These are phyloP conservation scores for Chrysolina haemoptera DNA, from an alignment of 2,888 invertebrate genomes.

Conservation along the genomic window DNA sequence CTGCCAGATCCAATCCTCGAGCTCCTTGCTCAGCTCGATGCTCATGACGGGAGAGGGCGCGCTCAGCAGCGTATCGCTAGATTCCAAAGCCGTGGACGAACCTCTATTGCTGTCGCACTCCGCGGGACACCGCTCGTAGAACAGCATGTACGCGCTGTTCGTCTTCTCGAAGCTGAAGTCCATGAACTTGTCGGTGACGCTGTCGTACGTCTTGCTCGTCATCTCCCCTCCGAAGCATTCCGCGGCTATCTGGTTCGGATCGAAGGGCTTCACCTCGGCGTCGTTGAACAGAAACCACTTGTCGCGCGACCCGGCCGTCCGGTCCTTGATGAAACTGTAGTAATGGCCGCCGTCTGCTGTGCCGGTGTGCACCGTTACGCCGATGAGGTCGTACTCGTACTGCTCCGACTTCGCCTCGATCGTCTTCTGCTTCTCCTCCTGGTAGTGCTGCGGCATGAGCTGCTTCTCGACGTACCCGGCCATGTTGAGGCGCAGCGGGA, in stretches of 20 bases:
- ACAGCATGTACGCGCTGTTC: conserved; percentile 97
- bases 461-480: conserved; percentile 95
- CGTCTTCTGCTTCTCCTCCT: conserved; percentile 77
- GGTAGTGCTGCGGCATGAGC: conserved; percentile 90
- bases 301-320: conserved; percentile 82
- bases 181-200: conserved; percentile 96
- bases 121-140: conserved; percentile 87
- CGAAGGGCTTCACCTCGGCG: conserved; percentile 95
- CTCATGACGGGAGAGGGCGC: conserved; percentile 44
- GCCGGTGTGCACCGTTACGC: conserved; percentile 98
- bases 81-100: conserved; percentile 62
- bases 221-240: conserved; percentile 99
- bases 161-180: conserved; percentile 98
- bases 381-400: conserved; percentile 79
- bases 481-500: conserved; percentile 94
- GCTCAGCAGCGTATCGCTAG: conserved; percentile 52
- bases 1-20: conserved; percentile 97
- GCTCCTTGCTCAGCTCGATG: conserved; percentile 81
- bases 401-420: conserved; percentile 74
- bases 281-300: conserved; percentile 95
- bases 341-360: conserved; percentile 98
- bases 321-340: conserved; percentile 94
- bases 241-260: conserved; percentile 93
- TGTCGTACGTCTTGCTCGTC: conserved; percentile 97
- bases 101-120: conserved; percentile 42